Conservation (phyloP, 1,140 invertebrate genomes). For the Monomorium pharaonis region DNA sequence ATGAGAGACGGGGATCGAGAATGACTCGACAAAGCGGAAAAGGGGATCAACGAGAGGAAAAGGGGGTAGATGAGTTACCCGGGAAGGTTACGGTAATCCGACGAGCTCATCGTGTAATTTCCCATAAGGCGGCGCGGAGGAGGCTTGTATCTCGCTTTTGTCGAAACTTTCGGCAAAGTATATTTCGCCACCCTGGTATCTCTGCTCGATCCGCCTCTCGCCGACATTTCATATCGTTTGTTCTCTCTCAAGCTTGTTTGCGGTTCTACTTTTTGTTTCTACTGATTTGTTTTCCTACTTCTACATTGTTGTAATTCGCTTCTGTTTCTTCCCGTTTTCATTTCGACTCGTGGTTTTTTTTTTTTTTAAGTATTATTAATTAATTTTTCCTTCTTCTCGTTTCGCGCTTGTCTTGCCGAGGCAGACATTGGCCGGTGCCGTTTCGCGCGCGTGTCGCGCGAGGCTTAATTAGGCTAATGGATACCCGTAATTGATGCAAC, state of each 20-base stretch:
- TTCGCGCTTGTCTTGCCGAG: background rate
- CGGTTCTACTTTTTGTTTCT: background rate
- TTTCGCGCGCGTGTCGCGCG: slow-evolving; percentile 43
- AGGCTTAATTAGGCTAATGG: slow-evolving; percentile 73
- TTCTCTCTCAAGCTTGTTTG: background rate
- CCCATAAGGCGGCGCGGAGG: slow-evolving; percentile 73
- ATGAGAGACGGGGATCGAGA: slow-evolving; percentile 36
- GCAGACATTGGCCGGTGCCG: slow-evolving; percentile 8
- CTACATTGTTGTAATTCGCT: background rate
- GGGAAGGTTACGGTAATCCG: slow-evolving; percentile 70
- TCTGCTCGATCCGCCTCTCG: background rate
- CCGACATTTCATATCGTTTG: slow-evolving; percentile 21
- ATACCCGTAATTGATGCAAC: slow-evolving; percentile 70
- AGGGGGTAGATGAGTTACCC: background rate
- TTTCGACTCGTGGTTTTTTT: background rate
- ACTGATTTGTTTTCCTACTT: background rate
- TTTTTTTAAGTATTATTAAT: background rate
- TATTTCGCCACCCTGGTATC: slow-evolving; percentile 4
- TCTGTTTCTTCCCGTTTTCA: background rate
- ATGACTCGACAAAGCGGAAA: slow-evolving; percentile 43
- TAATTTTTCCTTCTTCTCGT: background rate
- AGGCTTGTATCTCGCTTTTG: slow-evolving; percentile 63
- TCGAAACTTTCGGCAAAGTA: slow-evolving; percentile 58
- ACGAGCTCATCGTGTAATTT: slow-evolving; percentile 79
- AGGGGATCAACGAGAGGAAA: background rate